Evolutionary conservation across 2,797 vertebrate species (phyloP), one percentile per base, ranked within the genome.

Genomic region (Leontopithecus rosalia): DNA sequence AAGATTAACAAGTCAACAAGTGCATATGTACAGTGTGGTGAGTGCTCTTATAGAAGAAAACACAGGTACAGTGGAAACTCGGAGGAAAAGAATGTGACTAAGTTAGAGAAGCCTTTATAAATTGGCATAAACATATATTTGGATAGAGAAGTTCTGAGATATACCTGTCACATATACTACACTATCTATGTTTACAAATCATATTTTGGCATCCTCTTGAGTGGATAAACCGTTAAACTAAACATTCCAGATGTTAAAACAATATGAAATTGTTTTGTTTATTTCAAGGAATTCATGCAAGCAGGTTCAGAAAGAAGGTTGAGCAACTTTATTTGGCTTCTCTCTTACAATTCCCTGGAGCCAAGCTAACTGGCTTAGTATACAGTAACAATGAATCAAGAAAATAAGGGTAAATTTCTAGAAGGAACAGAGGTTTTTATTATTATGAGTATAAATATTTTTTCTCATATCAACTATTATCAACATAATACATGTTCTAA

Each of bases 341-440:
- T 95, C 36, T 55, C 17, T 75, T 88, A 55, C 14, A 73, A 39
- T 86, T 93, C 39, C n/a, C 43, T 64, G 46, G 64, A 77, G 5
- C 36, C 26, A 90, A 84, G 14, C 19, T 91, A 94, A 93, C 30
- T 67, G 55, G 36, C 50, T 94, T 92, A 90, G 20, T 72, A 76
- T 73, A 95, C 33, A 17, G 50, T 20, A 90, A 84, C 39, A 96
- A 17, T 64, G 33, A 90, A 84, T 95, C 8, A 83, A 88, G 30
- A 95, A 94, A 57, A 94, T 88, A 84, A 13, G 17, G 17, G 77
- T 91, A 91, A 33, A 46, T 91, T 92, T 83, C 43, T 76, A 73
- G 55, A 70, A 33, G 24, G 14, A 50, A 72, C 24, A 79, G 70
- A 57, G 2, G 3, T 64, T 85, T 70, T 70, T 28, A 58, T 93